A percentile compares a stretch with the other conserved stretches of the same genome.
Conservation (phyloP, 2,113 vertebrate species). For the Mesoclemmys tuberculata region DNA sequence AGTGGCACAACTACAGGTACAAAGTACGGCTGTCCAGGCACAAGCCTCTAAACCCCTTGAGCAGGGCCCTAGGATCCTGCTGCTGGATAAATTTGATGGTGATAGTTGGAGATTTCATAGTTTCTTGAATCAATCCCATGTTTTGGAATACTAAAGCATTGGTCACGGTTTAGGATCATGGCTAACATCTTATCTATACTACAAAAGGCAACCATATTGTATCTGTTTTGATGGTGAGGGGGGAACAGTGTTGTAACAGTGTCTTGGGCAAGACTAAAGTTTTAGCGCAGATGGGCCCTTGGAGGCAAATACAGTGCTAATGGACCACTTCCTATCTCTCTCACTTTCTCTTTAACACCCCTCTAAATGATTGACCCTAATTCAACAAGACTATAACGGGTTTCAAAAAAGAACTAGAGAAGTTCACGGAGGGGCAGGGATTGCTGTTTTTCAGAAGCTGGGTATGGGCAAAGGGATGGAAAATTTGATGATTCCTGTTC, state of each 20-base stretch:
- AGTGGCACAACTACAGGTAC: no score
- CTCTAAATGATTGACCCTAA: neutral
- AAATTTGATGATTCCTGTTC: no score
- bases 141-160: neutral
- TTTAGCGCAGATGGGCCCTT: neutral
- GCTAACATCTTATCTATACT: accelerated
- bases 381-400: no score
- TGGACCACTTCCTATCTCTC: neutral
- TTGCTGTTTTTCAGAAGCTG: no score
- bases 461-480: no score
- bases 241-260: neutral
- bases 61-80: no score
- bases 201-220: neutral
- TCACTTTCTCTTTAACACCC: neutral
- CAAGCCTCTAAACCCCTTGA: no score
- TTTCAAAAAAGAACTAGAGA: no score
- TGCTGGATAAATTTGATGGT: no score
- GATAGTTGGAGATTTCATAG: no score
- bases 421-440: no score
- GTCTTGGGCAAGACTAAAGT: neutral
- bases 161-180: neutral
- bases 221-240: neutral
- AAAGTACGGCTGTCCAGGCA: no score
- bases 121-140: neutral
- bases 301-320: accelerated